Evolutionary conservation across 2,797 vertebrate genomes (phyloP), one percentile per base, ranked within the genome.

Genomic region (Micromesistius poutassou): DNA sequence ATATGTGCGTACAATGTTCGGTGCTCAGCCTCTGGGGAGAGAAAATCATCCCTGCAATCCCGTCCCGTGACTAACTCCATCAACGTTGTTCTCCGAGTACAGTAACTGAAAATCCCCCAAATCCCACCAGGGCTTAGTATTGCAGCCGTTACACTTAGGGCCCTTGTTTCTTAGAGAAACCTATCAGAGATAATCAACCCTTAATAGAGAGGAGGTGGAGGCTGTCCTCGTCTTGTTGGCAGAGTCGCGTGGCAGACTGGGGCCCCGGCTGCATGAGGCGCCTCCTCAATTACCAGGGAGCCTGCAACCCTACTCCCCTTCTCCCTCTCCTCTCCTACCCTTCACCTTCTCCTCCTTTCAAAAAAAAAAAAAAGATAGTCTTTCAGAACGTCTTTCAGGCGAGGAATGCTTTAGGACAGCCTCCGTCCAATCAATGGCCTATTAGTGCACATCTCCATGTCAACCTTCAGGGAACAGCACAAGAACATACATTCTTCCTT

Each of bases 1-100:
- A 79, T 84, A 79, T 73, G 78, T 68, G 62, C 8, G 77, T 86
- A 89, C 86, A 85, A 84, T 76, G 83, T 81, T 42, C 35, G 73
- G 62, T 80, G 82, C 80, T 80, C 75, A 70, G 83, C 77, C 82
- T 80, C 75, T 30, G 22, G 72, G 42, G 82, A 12, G 33, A 76
- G 30, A 33, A 82, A 82, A 81, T 82, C 73, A 35, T 81, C 74
- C 28, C 71, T 19, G 77, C 72, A 77, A 76, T 76, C 74, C 72
- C 72, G 33, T 76, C 42, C 74, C 38, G 74, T 62, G 30, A 82
- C 35, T 66, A 79, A 74, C 81, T 84, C 78, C 76, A 66, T 22
- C 36, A 40, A 76, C 80, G 78, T 76, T 46, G 36, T 50, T 73
- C 42, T 46, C 36, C 42, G 30, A 40, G 72, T 31, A 25, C 36